phyloP scores from a whole-genome alignment of 2,888 invertebrate genomes.

The Entomobrya proxima region DNA sequence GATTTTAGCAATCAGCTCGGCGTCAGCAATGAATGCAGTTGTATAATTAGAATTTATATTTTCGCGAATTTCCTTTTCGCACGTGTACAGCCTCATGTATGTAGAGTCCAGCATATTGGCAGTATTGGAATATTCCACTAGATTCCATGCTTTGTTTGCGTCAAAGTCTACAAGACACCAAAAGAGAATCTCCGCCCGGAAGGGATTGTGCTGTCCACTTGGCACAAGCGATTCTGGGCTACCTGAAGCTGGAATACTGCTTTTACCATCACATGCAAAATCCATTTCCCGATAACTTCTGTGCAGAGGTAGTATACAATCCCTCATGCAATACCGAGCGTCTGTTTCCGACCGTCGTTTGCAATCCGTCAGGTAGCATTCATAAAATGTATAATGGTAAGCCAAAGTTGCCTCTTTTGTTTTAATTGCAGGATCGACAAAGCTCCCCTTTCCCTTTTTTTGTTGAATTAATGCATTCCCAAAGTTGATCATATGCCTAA shows the following conservation, averaged over 20 bases:
- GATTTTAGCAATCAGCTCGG: not conserved
- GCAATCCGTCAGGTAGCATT: constrained; percentile 5
- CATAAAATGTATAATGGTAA: not conserved
- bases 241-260: not conserved
- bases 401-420: not conserved
- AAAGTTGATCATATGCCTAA: not conserved
- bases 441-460: no score
- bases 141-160: not conserved
- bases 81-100: not conserved
- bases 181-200: not conserved
- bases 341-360: not conserved
- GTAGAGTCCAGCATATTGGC: not conserved
- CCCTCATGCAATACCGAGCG: not conserved
- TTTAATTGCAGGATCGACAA: not conserved
- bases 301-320: not conserved
- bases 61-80: not conserved
- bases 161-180: not conserved
- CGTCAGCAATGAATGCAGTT: no score
- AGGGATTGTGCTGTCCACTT: not conserved
- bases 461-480: not conserved
- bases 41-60: not conserved
- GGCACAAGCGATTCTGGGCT: not conserved
- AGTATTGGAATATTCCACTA: not conserved
- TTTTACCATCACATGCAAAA: not conserved
- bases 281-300: constrained; percentile 2